Evolutionary conservation across 2,113 vertebrate genomes (phyloP), one percentile per base, ranked within the genome.

Genomic region (Datnioides undecimradiatus): DNA sequence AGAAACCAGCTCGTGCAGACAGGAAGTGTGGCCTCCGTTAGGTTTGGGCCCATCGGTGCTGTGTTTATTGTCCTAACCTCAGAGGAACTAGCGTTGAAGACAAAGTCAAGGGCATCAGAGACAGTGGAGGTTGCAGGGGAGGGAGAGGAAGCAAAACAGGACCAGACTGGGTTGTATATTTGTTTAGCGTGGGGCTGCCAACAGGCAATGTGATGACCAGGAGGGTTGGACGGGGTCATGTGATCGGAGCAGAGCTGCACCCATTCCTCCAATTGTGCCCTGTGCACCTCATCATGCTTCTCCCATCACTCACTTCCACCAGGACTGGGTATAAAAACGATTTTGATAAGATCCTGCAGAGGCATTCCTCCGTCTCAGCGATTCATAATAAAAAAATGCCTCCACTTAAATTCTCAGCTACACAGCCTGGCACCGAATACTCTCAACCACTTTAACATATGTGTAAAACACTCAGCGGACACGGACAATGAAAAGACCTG

Each of bases 1-100:
- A 76, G 43, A 67, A 60, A 86, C 19, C 63, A 65, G 68, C 68
- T 74, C 11, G 51, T 64, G 68, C 49, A 73, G 83, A 69, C 80
- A 91, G 90, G 92, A 92, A 93, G 88, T 34, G 82, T 62, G 80
- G 85, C 87, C 83, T 88, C 80, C 46, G 63, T 74, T 41, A 76
- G 67, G 80, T 76, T 59, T 45, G 48, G 69, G 80, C 65, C 88
- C 89, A 89, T 89, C 88, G 79, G 73, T 34, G 54, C 9, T 9
- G 74, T 93, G 93, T 95, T 95, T 95, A 93, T 94, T 95, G 88
- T 93, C 85, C 79, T 89, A 88, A 93, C 87, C 88, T 91, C 76
- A 67, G 75, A 84, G 84, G 84, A 93, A 91, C 93, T 87, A 92
- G 86, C 78, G 87, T 85, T 54, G 57, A 72, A 79, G 90, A 91